Evolutionary conservation across 2,888 invertebrate species (phyloP).

Genomic region (Drosophila multiciliata): DNA sequence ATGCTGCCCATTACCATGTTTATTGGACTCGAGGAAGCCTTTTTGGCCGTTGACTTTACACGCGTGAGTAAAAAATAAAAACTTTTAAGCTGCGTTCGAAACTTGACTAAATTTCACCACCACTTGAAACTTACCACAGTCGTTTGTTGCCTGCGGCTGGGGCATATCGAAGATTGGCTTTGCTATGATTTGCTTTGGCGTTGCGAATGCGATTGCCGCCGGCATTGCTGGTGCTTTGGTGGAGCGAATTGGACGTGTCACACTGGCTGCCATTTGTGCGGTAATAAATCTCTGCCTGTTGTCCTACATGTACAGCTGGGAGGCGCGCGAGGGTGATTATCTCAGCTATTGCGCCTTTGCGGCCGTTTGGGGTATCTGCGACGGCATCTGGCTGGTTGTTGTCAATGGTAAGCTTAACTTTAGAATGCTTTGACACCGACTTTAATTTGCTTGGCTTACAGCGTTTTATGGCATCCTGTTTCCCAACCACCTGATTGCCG

Average conservation of each 20-base stretch:
- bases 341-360: conserved; percentile 91
- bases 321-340: conserved; percentile 89
- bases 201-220: conserved; percentile 94
- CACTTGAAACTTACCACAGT: conserved; percentile 85
- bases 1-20: conserved; percentile 96
- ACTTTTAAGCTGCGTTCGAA: neutral
- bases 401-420: conserved; percentile 90
- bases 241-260: conserved; percentile 90
- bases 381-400: conserved; percentile 96
- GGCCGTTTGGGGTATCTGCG: conserved; percentile 94
- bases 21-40: conserved; percentile 97
- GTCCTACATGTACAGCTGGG: conserved; percentile 89
- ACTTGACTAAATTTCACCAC: conserved; percentile 11
- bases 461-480: conserved; percentile 94
- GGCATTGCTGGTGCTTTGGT: conserved; percentile 91
- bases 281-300: conserved; percentile 90
- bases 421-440: neutral
- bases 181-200: conserved; percentile 97
- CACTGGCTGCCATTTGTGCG: conserved; percentile 91
- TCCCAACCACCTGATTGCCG: conserved; percentile 93
- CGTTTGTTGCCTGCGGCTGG: conserved; percentile 94
- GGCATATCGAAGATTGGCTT: conserved; percentile 96
- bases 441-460: conserved; percentile 76
- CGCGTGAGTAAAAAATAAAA: conserved; percentile 86
- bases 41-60: conserved; percentile 93